A percentile compares a stretch with the other conserved stretches of the same genome.
phyloP scores from a whole-genome alignment of 2,888 invertebrate genomes.

The Synergus japonicus region DNA sequence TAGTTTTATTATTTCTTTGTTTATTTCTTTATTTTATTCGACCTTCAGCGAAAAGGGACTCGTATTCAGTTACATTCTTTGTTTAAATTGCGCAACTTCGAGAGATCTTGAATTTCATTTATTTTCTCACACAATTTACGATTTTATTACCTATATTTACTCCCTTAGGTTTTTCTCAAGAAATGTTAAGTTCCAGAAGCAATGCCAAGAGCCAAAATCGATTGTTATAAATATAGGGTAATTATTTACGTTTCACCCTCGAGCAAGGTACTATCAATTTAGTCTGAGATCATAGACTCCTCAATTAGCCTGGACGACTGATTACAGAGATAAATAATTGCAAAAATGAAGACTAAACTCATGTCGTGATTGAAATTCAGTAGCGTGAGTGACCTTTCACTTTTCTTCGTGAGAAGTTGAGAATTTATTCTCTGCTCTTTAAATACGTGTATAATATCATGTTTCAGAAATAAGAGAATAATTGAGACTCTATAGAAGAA shows the following conservation, averaged over 20 bases:
- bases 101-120: background rate
- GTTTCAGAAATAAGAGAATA: background rate
- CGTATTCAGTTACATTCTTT: background rate
- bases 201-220: background rate
- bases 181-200: background rate
- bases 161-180: background rate
- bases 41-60: background rate
- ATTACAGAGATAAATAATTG: background rate
- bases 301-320: background rate
- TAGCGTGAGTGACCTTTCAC: constrained; percentile 25
- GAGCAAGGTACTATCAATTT: background rate
- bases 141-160: background rate
- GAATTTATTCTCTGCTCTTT: constrained; percentile 12
- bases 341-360: background rate
- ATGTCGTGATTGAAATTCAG: background rate
- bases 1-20: background rate
- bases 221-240: background rate
- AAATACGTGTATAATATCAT: background rate
- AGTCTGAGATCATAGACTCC: background rate
- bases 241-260: background rate
- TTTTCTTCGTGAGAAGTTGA: background rate
- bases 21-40: background rate
- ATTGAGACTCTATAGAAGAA: too few relatives aligned
- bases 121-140: background rate
- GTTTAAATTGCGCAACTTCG: background rate